Evolutionary conservation across 2,113 vertebrate species (phyloP), one percentile per base, ranked within the genome.

Genomic region (Oriolus oriolus): DNA sequence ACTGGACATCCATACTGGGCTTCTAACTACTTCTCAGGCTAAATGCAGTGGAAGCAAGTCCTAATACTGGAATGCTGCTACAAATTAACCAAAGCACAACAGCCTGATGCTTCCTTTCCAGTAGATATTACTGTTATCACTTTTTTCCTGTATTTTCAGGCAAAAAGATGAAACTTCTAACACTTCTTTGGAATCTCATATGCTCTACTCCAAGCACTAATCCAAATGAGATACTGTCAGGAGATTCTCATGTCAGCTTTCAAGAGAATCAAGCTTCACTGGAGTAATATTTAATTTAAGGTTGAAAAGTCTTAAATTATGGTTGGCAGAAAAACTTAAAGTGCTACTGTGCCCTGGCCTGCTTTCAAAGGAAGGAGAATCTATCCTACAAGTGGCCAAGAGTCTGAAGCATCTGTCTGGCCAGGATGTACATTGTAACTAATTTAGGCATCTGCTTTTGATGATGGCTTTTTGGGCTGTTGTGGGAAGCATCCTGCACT

Each of bases 371-470:
- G 69, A 90, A 92, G 87, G 39, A 86, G 31, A 87, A 71, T 53
- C 68, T 68, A 49, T 42, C 27, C 52, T 70, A 75, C 64, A 96
- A 94, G 79, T 45, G 83, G 68, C 39, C 60, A 88, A 86, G 45
- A 2, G 5, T 94, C 75, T 95, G 89, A 92, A 90, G 92, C 44
- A 70, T 94, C 76, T 95, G 80, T 90, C 88, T 95, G 92, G 86
- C 56, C 90, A 96, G 93, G 90, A 95, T 96, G 53, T 82, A 76
- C 9, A 8, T 35, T 57, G 37, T 65, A 92, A 84, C 73, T 94
- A 84, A 96, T 89, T 95, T 13, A 96, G 65, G 83, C 88, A 95
- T 96, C 96, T 97, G 93, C 95, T 96, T 96, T 94, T 90, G 88
- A 97, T 93, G 93, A 90, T 75, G 92, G 37, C 93, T 93, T 96